phyloP scores from a whole-genome alignment of 2,797 vertebrate genomes.

The Danio choprae region DNA sequence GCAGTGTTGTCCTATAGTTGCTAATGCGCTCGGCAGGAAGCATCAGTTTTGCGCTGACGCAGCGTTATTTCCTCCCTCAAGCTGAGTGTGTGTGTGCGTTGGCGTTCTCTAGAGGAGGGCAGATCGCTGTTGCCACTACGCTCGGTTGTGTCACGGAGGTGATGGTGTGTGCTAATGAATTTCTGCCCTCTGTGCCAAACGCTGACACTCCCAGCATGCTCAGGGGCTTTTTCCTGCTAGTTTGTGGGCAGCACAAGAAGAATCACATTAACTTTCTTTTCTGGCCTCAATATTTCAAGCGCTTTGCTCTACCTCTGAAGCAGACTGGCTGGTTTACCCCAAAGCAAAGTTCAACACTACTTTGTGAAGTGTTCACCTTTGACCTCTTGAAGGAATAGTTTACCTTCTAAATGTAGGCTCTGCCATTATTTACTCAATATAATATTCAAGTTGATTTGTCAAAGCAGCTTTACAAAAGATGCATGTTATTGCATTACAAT shows the following conservation, averaged over 20 bases:
- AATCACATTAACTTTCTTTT: conserved; percentile 1
- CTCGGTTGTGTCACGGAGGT: conserved; percentile 27
- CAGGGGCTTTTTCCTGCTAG: conserved; percentile 25
- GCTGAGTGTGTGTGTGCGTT: conserved; percentile 65
- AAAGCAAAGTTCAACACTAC: background rate
- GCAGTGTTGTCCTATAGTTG: conserved; percentile 38
- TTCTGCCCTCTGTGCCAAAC: conserved; percentile 31
- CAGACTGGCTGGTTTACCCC: background rate
- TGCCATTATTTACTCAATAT: background rate
- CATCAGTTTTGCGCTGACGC: conserved; percentile 63
- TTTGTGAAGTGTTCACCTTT: background rate
- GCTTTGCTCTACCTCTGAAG: conserved; percentile 30
- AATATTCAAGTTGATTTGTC: no score
- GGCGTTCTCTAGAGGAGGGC: conserved; percentile 62
- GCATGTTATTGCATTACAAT: no score
- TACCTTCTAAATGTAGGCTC: background rate
- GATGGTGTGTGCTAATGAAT: conserved; percentile 39
- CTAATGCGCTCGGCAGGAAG: conserved; percentile 64
- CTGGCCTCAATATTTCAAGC: conserved; percentile 15
- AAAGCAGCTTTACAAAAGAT: no score
- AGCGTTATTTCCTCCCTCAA: conserved; percentile 52
- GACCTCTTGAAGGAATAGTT: background rate
- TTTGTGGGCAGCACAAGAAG: conserved; percentile 22
- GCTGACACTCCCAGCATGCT: conserved; percentile 45
- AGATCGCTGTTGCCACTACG: conserved; percentile 23